Evolutionary conservation across 2,113 vertebrate species (phyloP).

Genomic region (Helogale parvula): DNA sequence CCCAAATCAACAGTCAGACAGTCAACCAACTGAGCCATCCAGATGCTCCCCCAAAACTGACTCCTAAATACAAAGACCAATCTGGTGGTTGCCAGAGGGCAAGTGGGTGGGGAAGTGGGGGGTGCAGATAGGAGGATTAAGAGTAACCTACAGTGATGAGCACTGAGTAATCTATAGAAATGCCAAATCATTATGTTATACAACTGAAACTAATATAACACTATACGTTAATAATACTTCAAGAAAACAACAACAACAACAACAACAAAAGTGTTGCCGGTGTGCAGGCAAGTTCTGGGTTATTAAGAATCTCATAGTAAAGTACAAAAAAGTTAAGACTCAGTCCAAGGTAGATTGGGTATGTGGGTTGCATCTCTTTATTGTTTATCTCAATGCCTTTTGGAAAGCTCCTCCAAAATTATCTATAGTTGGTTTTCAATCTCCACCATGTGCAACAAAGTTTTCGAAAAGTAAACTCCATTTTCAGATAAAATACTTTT

Average conservation of each 20-base stretch:
- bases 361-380: constrained; percentile 92
- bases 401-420: constrained; percentile 92
- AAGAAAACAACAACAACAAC: background rate
- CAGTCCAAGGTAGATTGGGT: constrained; percentile 94
- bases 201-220: background rate
- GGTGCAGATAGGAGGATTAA: background rate
- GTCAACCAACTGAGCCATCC: too few relatives aligned
- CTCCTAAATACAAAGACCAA: background rate
- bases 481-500: constrained; percentile 97
- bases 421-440: constrained; percentile 89
- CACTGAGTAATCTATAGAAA: background rate
- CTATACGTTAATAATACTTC: background rate
- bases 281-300: constrained; percentile 92
- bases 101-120: background rate
- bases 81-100: background rate
- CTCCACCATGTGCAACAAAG: constrained; percentile 90
- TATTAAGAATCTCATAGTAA: constrained; percentile 96
- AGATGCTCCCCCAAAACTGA: too few relatives aligned
- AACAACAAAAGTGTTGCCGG: constrained; percentile 85
- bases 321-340: constrained; percentile 98
- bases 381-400: constrained; percentile 91
- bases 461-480: constrained; percentile 95
- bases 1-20: too few relatives aligned
- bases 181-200: background rate
- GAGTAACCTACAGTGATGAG: background rate